phyloP scores from a whole-genome alignment of 1,140 invertebrate species.

The Penaeus chinensis region DNA sequence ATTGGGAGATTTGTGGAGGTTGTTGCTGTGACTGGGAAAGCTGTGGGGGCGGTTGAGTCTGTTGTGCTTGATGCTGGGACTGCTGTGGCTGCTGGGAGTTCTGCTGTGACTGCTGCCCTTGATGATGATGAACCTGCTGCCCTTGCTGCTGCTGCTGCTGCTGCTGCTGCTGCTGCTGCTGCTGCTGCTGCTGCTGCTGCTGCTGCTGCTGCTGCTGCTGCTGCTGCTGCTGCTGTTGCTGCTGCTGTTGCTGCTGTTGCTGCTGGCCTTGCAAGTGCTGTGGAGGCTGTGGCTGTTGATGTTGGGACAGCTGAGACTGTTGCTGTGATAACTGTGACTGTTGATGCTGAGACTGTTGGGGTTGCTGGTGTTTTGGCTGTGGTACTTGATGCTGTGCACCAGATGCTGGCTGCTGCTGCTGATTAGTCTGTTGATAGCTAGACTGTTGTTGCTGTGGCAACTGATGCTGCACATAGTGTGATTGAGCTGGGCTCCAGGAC shows the following conservation, averaged over 20 bases:
- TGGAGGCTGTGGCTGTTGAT: conserved; percentile 18
- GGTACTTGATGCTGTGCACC: background rate
- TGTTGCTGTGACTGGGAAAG: conserved; percentile 19
- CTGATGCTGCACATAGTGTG: background rate
- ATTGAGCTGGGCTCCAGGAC: conserved; percentile 39
- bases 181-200: conserved; percentile 30
- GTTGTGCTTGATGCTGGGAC: conserved; percentile 25
- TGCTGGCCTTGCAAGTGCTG: conserved; percentile 32
- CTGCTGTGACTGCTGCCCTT: conserved; percentile 30
- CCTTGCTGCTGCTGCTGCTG: conserved; percentile 18
- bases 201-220: conserved; percentile 31
- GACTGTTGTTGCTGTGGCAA: conserved; percentile 7
- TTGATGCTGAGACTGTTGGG: conserved; percentile 18
- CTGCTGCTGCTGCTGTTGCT: conserved; percentile 21
- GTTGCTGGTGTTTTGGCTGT: conserved; percentile 1
- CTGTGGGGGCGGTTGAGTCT: conserved; percentile 26
- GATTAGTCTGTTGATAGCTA: background rate
- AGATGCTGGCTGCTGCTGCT: conserved; percentile 11
- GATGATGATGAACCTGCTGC: conserved; percentile 41
- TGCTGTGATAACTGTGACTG: conserved; percentile 31
- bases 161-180: conserved; percentile 27
- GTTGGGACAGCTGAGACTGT: conserved; percentile 28
- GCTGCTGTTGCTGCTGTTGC: conserved; percentile 31
- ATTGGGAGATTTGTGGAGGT: conserved; percentile 11
- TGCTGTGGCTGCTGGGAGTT: conserved; percentile 26